Evolutionary conservation across 2,888 invertebrate genomes (phyloP), one percentile per base, ranked within the genome.

Genomic region (Philaethria dido): DNA sequence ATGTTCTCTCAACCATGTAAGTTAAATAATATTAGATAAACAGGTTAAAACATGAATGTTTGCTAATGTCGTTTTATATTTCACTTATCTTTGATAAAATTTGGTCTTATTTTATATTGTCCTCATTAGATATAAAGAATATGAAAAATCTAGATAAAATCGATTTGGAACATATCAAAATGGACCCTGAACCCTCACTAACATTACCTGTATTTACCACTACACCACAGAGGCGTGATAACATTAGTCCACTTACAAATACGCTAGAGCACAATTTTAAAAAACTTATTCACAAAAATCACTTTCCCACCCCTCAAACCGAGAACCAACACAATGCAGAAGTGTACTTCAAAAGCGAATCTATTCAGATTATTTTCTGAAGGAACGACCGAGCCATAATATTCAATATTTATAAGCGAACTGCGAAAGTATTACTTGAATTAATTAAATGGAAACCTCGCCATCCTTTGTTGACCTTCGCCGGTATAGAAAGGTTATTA

Each of bases 381-480:
- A 64, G 61, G 62, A 62, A 54, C 42, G 39, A 52, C 63, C 64
- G 68, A 50, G 14, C 57, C 29, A 39, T 48, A 60, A 60, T 80
- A 54, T 74, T 77, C 69, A 79, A 81, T 82, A 81, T 82, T 81
- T 80, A 78, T 79, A 78, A 78, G 77, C 74, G 62, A 62, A 54
- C 63, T 66, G 29, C 48, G 74, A 75, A 73, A 73, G 73, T 76
- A 77, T 69, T 68, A 75, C 74, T 72, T 75, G 77, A 83, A 81
- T 80, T 79, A 81, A 84, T 82, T 79, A 77, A 78, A 79, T 70
- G 66, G 68, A 72, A 77, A 71, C 70, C 69, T 70, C 71, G 66
- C 70, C 74, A 71, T 73, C 75, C 71, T 74, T 73, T 73, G 73
- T 77, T 75, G 74, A 75, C 74, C 72, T 73, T 71, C 72, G 62